phyloP scores from a whole-genome alignment of 2,888 invertebrate genomes.

The Trissoscelio sp. region DNA sequence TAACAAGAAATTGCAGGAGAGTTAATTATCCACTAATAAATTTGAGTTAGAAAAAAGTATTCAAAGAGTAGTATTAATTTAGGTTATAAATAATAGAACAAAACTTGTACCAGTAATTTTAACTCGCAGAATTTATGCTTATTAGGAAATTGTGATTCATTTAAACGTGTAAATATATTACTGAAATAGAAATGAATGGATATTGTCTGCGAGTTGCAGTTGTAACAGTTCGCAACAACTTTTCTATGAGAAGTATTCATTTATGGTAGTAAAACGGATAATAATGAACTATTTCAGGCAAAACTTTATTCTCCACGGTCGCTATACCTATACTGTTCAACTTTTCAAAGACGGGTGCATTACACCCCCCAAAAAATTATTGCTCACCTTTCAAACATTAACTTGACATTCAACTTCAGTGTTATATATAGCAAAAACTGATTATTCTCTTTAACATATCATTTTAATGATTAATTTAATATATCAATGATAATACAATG shows the following conservation, averaged over 20 bases:
- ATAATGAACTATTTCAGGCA: constrained; percentile 51
- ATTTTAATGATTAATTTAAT: no score
- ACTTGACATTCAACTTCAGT: constrained; percentile 17
- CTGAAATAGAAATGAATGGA: constrained; percentile 47
- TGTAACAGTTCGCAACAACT: constrained; percentile 50
- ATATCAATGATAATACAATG: no score
- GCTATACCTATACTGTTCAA: constrained; percentile 27
- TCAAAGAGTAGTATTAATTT: neutral
- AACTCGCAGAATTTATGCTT: constrained; percentile 25
- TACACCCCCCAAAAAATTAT: constrained; percentile 23
- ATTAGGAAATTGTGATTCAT: constrained; percentile 37
- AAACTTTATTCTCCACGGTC: constrained; percentile 39
- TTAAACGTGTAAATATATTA: constrained; percentile 34
- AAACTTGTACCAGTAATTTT: constrained; percentile 20
- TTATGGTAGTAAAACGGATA: constrained; percentile 39
- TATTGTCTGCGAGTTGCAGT: constrained; percentile 48
- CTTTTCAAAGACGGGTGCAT: neutral
- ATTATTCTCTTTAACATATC: no score
- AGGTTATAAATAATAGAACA: constrained; percentile 1
- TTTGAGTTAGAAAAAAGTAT: no score
- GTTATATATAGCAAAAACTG: no score
- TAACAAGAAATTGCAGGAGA: no score
- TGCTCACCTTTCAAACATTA: constrained; percentile 2
- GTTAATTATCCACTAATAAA: no score
- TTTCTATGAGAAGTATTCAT: constrained; percentile 53